Percentiles rank a stretch among this genome's conserved stretches.
phyloP scores from a whole-genome alignment of 2,113 vertebrate species.

The Rallus limicola region DNA sequence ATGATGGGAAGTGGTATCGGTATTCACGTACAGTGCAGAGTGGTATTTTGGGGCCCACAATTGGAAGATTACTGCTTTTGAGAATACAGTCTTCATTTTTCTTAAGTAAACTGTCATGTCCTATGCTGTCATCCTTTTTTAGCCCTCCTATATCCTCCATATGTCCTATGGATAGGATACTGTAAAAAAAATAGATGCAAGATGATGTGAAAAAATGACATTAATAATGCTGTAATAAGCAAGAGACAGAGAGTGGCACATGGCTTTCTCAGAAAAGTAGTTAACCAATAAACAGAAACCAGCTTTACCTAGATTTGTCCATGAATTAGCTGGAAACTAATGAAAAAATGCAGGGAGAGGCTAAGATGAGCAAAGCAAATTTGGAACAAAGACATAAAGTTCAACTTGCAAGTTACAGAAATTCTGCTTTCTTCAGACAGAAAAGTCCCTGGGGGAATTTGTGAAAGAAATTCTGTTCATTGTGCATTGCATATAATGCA shows the following conservation, averaged over 20 bases:
- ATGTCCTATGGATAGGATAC: neutral
- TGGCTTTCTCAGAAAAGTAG: neutral
- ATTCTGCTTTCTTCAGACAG: neutral
- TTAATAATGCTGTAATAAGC: neutral
- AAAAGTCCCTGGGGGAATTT: neutral
- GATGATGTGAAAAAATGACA: neutral
- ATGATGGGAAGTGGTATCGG: neutral
- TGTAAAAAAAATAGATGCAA: neutral
- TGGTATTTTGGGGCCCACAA: neutral
- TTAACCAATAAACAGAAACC: neutral
- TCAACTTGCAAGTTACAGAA: neutral
- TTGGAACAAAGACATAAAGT: neutral
- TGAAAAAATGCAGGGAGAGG: neutral
- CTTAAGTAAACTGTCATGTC: neutral
- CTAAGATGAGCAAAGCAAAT: neutral
- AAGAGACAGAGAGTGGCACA: neutral
- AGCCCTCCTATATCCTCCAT: neutral
- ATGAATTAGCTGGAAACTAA: neutral
- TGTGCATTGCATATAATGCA: neutral
- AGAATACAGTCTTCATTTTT: neutral
- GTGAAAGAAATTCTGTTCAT: neutral
- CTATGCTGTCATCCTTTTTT: neutral
- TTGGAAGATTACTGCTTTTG: neutral
- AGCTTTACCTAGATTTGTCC: neutral
- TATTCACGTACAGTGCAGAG: rapidly evolving